Base-by-base conservation (phyloP, 2,888 invertebrate species). In the Drosophila antonietae region DNA sequence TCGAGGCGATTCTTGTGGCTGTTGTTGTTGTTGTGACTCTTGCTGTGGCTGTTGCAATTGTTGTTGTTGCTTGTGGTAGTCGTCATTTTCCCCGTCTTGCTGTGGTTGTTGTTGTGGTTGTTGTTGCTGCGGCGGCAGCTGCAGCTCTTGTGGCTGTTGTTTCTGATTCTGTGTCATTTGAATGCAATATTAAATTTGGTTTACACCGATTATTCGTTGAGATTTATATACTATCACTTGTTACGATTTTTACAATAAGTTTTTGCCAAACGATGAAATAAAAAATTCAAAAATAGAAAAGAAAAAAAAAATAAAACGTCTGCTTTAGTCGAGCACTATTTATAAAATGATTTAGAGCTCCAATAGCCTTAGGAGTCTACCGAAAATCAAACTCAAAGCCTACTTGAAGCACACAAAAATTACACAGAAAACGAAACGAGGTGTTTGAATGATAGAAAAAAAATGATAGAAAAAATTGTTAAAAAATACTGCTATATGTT, bases 191-290 rank as follows among this genome's bases (percentile, higher is more conserved):
- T 39, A 2, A 52, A 44, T 65, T 31, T 28, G n/a, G 23, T 18
- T 35, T 41, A 28, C 41, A 43, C 58, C 41, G 59, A 12, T n/a
- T 12, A 37, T n/a, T 14, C 18, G 1, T 46, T 46, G 14, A n/a
- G 33, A 43, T 53, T 53, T 44, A 9, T n/a, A 39, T 23, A 37
- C 18, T 57, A 57, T 56, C 72, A 72, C 73, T 70, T 66, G 5
- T 5, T 56, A 63, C 35, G 56, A 73, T 57, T 74, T 73, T 14
- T 20, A 68, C 56, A 57, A 55, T 51, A 43, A 39, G 3, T 39
- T 62, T 62, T 37, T 10, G 58, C 75, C 72, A 57, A 76, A 76
- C 35, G 5, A n/a, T 39, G 8, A n/a, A 68, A 41, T 43, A 43
- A 55, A 43, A 64, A 64, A 44, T 28, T n/a, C 14, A 51, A 43